These are phyloP conservation scores for Sebastes flavidus DNA, from an alignment of 2,797 vertebrate genomes.

Conservation along the genomic window DNA sequence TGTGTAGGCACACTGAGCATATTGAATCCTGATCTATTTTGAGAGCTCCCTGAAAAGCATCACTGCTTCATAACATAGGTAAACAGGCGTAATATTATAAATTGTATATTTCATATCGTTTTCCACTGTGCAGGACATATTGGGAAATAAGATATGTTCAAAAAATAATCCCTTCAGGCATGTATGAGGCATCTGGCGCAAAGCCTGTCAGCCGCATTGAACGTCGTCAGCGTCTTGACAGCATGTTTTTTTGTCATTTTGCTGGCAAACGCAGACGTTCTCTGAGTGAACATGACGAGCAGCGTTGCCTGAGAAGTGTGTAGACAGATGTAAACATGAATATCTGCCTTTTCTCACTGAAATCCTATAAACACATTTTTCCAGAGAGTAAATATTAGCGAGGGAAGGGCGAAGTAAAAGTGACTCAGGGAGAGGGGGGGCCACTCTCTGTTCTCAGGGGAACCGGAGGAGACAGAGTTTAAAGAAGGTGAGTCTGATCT, in stretches of 20 bases:
- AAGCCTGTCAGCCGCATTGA: slow-evolving; percentile 50
- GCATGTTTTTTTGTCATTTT: slow-evolving; percentile 39
- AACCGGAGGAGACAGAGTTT: slow-evolving; percentile 16
- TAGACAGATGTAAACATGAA: slow-evolving; percentile 19
- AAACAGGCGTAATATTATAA: slow-evolving; percentile 45
- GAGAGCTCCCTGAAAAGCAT: slow-evolving; percentile 31
- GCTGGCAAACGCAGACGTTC: slow-evolving; percentile 14
- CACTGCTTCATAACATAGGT: slow-evolving; percentile 37
- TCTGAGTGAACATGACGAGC: slow-evolving; percentile 2
- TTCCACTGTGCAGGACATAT: slow-evolving; percentile 17
- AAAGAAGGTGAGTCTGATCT: slow-evolving; percentile 25
- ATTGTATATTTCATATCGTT: slow-evolving; percentile 46
- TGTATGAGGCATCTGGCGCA: slow-evolving; percentile 20
- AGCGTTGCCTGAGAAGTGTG: neutral
- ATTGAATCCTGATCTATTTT: slow-evolving; percentile 37
- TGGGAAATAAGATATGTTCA: slow-evolving; percentile 55
- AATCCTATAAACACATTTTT: slow-evolving; percentile 43
- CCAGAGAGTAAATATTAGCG: slow-evolving; percentile 28
- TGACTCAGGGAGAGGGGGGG: slow-evolving; percentile 23
- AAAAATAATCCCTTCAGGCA: slow-evolving; percentile 41
- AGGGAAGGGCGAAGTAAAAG: neutral
- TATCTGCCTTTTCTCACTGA: slow-evolving; percentile 31
- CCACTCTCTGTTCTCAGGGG: slow-evolving; percentile 17
- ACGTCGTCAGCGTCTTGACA: slow-evolving; percentile 24
- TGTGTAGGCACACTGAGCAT: neutral